phyloP scores from a whole-genome alignment of 2,797 vertebrate species.

The Lepus oiostolus region DNA sequence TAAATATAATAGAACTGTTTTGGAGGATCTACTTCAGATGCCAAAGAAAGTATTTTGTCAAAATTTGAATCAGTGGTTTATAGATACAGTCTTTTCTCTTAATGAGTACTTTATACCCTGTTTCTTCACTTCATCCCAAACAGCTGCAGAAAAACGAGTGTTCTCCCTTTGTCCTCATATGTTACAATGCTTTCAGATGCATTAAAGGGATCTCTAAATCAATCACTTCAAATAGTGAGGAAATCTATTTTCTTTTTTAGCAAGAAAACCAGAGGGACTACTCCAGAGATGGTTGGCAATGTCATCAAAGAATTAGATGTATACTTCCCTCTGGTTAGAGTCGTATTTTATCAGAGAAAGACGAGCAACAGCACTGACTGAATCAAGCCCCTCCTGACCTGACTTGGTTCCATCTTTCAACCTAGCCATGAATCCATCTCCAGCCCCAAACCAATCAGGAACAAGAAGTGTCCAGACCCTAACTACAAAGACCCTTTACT shows the following conservation, averaged over 20 bases:
- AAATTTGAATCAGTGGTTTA: neutral
- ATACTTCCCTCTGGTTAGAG: neutral
- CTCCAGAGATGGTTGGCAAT: neutral
- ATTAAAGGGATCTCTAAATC: neutral
- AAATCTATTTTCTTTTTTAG: slow-evolving; percentile 1
- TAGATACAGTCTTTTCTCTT: neutral
- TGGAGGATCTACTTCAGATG: neutral
- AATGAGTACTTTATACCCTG: neutral
- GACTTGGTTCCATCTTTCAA: too few relatives aligned
- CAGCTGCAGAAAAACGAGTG: neutral
- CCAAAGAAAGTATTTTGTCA: neutral
- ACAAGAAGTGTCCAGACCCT: too few relatives aligned
- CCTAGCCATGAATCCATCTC: too few relatives aligned
- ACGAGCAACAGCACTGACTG: too few relatives aligned
- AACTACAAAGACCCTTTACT: too few relatives aligned
- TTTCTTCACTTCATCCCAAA: neutral
- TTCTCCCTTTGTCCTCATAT: neutral
- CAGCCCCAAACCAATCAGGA: too few relatives aligned
- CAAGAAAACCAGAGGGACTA: neutral
- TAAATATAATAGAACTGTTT: neutral
- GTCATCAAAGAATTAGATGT: neutral
- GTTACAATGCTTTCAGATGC: neutral
- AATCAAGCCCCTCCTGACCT: too few relatives aligned
- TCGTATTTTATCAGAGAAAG: neutral
- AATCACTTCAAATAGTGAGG: neutral